Base-by-base conservation (phyloP, 2,113 vertebrate genomes). In the Pteruthius melanotis region DNA sequence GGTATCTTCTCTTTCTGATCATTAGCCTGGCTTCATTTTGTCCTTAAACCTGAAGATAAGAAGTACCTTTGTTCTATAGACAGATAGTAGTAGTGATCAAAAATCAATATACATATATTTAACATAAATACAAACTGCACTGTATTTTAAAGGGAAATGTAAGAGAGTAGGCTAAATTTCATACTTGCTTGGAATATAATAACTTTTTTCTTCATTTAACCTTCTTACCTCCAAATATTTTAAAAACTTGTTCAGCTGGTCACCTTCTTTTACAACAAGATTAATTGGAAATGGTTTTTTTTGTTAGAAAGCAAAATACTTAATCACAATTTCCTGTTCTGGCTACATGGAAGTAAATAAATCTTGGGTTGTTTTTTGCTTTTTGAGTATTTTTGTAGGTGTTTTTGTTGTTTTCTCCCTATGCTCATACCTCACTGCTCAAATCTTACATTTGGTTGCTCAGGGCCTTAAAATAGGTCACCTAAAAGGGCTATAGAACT, bases 351-450 rank as follows among this genome's bases (percentile, higher is more conserved):
- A 89, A 77, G 17, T n/a, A 50, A 72, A 23, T 33, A 59, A 47
- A 68, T 49, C 0, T 44, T 5, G 30, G 7, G 9, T 60, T 30
- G 7, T 0, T 3, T 57, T 53, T 44, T 60, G 1, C 2, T 19
- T 89, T 33, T 50, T 50, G 18, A 15, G 7, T 52, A 39, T 30
- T 53, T 75, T 53, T 45, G 5, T 27, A 21, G 6, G 35, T 4
- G 2, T 3, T 40, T 45, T 53, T 59, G 12, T 37, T 65, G 5
- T 39, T 59, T 66, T 39, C 37, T 24, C 14, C 23, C 13, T 30
- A 45, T 3, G 7, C 5, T 30, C 40, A 60, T 21, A 39, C 9
- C 10, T 28, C 24, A 6, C 10, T 53, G 23, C 27, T 76, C 27
- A 71, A 44, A 57, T 33, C 4, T 45, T 74, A 7, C 2, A 1